These are phyloP conservation scores for Pentamera pediparva DNA, from an alignment of 53 echinoderm and acorn worm species.

Conservation along the genomic window DNA sequence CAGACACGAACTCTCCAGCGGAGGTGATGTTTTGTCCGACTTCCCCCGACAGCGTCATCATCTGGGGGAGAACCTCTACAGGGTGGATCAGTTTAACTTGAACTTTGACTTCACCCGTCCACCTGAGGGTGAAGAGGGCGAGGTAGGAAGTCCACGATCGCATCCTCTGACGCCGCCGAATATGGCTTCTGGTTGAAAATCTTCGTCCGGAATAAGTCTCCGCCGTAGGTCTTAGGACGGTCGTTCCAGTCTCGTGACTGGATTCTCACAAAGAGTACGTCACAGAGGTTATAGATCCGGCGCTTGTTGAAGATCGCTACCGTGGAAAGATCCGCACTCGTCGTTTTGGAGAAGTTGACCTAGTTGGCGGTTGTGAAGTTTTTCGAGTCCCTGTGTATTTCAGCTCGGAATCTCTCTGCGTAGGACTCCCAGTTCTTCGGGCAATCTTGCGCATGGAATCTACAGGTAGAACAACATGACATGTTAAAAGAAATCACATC, in stretches of 20 bases:
- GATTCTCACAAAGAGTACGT: neutral
- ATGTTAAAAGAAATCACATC: too few species aligned
- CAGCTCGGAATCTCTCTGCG: too few species aligned
- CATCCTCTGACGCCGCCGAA: slow-evolving; percentile 1
- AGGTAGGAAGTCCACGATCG: slow-evolving; percentile 4
- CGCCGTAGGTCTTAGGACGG: neutral
- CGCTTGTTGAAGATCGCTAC: neutral
- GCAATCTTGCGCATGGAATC: too few species aligned
- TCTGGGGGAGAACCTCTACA: slow-evolving; percentile 8
- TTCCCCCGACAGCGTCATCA: neutral
- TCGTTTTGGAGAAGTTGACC: neutral
- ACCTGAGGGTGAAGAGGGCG: slow-evolving; percentile 12
- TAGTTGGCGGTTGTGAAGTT: too few species aligned
- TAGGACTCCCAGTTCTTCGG: too few species aligned
- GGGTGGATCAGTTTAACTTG: slow-evolving; percentile 8
- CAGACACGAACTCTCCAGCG: neutral
- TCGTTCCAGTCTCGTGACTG: slow-evolving; percentile 3
- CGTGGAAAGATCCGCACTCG: neutral
- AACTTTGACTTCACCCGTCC: slow-evolving; percentile 8
- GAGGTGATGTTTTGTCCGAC: neutral
- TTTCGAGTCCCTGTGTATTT: too few species aligned
- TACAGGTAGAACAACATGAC: too few species aligned
- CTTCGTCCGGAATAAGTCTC: slow-evolving; percentile 9
- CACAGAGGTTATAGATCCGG: neutral
- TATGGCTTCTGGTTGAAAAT: slow-evolving; percentile 1